phyloP scores from a whole-genome alignment of 53 echinoderm and acorn worm species.

The Apostichopus leukothele region DNA sequence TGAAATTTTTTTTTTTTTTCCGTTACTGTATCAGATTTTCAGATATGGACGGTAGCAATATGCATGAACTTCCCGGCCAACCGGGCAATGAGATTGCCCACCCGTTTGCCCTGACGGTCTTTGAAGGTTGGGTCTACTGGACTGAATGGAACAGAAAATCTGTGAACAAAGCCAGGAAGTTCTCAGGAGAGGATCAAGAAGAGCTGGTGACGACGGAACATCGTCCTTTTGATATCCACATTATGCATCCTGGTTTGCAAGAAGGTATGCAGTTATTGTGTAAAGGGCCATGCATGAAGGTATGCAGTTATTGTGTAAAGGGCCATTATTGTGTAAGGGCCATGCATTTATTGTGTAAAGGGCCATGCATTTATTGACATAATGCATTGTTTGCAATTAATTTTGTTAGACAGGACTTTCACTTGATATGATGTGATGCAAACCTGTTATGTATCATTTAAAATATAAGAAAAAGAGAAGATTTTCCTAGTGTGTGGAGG shows the following conservation, averaged over 20 bases:
- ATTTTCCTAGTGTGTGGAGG: no score
- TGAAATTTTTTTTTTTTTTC: not conserved
- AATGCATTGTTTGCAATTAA: no score
- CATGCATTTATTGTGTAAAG: no score
- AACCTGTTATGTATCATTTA: no score
- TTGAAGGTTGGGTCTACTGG: constrained; percentile 84
- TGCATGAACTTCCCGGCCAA: constrained; percentile 76
- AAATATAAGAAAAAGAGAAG: no score
- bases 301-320: no score
- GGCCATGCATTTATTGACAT: no score
- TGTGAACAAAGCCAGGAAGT: constrained; percentile 78
- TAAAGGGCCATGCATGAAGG: no score
- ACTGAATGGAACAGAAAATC: constrained; percentile 90
- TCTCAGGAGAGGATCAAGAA: constrained; percentile 57
- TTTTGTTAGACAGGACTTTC: no score
- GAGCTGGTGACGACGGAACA: constrained; percentile 58
- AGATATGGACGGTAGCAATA: constrained; percentile 70
- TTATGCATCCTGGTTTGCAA: constrained; percentile 69
- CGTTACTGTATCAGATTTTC: constrained; percentile 60
- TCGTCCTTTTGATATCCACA: constrained; percentile 74
- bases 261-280: constrained; percentile 1
- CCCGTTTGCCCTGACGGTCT: constrained; percentile 80
- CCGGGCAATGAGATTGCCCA: constrained; percentile 74
- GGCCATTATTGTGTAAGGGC: no score
- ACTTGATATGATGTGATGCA: no score